Evolutionary conservation across 2,888 invertebrate species (phyloP), one percentile per base, ranked within the genome.

Genomic region (Homarus gammarus): DNA sequence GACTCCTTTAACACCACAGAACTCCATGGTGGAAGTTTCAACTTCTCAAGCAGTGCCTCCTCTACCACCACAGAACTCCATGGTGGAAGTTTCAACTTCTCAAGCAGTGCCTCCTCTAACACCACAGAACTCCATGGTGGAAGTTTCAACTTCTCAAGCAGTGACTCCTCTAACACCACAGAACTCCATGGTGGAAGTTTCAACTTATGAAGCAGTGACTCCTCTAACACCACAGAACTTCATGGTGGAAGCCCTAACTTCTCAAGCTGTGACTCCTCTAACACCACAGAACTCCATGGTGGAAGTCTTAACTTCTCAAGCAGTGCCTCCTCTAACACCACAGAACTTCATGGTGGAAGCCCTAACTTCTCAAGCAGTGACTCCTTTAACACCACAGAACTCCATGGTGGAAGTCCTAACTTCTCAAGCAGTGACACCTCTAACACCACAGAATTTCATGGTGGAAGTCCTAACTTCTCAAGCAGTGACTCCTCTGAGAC

Each of bases 271-370:
- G 1, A 36, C 31, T 56, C 33, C 56, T 49, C 2, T 12, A 31
- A 56, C 87, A 15, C 36, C 82, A 12, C 82, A 87, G 44, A 15
- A 27, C 56, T 49, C 33, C 33, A n/a, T n/a, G 22, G 22, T 64
- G 31, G 31, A 64, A 64, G 31, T 64, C 2, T 36, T 10, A 2
- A 64, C 64, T 64, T 2, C 5, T 64, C 75, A 1, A n/a, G 75
- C n/a, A 75, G 64, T 27, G 1, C n/a, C 27, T 64, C 22, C 64
- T 22, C 78, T 27, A 8, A 12, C 64, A 64, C 64, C 64, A 64
- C 64, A 3, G 8, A 6, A 64, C 1, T 22, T 64, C 27, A 64
- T 3, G 31, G 0, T 5, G 27, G 64, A 15, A 64, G 2, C 64
- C n/a, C n/a, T 27, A 0, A 27, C 27, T 1, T 27, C 38, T 22